Conservation (phyloP, 2,113 vertebrate genomes). For the Ammodytes marinus region DNA sequence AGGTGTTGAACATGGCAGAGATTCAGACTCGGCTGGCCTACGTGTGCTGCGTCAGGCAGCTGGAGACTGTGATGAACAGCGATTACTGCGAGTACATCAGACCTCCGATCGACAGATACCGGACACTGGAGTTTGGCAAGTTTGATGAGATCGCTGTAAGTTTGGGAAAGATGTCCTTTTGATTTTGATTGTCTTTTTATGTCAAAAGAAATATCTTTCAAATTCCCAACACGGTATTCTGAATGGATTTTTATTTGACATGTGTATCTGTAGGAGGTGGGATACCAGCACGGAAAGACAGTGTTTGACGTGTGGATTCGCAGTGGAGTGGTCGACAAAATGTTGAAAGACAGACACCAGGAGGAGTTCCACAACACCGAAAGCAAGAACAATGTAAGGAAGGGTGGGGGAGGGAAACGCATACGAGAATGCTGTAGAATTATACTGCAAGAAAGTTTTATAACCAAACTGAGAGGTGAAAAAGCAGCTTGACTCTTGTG, state of each 20-base stretch:
- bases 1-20: constrained; percentile 98
- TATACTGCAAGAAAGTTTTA: background rate
- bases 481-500: no score
- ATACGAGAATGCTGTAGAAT: background rate
- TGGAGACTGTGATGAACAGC: constrained; percentile 94
- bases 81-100: constrained; percentile 97
- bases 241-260: no score
- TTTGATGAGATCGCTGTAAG: constrained; percentile 96
- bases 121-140: constrained; percentile 95
- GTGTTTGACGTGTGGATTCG: constrained; percentile 94
- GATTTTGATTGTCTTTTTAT: background rate
- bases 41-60: constrained; percentile 95
- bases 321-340: constrained; percentile 93
- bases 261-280: constrained; percentile 88
- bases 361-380: constrained; percentile 90
- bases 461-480: no score
- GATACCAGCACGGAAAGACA: constrained; percentile 93
- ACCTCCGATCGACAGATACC: constrained; percentile 93
- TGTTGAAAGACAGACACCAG: constrained; percentile 92
- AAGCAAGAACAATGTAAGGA: constrained; percentile 84
- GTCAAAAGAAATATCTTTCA: background rate
- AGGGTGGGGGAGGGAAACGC: background rate
- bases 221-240: background rate
- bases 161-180: constrained; percentile 40
- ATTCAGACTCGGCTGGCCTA: constrained; percentile 96